phyloP scores from a whole-genome alignment of 2,797 vertebrate genomes.

The Simalia tracyae region DNA sequence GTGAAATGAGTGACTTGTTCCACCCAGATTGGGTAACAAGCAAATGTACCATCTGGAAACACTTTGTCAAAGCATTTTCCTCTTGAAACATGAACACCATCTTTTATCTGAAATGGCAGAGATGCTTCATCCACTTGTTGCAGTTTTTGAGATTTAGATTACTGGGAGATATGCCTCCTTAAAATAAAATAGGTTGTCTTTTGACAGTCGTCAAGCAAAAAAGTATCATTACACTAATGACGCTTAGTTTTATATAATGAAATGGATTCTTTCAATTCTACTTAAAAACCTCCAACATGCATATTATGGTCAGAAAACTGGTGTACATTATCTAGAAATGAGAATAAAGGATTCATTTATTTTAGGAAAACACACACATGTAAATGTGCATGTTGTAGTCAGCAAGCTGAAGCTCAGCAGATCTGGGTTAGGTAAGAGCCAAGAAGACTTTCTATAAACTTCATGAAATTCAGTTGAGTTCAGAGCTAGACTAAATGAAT shows the following conservation, averaged over 20 bases:
- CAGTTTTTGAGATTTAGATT: background rate
- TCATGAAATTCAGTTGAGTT: background rate
- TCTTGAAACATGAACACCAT: background rate
- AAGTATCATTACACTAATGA: background rate
- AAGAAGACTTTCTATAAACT: background rate
- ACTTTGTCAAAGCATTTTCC: background rate
- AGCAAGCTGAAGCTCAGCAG: background rate
- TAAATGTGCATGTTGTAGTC: background rate
- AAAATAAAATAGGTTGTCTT: background rate
- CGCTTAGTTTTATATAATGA: background rate
- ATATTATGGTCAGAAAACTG: background rate
- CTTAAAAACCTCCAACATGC: background rate
- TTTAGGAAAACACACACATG: background rate
- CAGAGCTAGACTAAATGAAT: background rate
- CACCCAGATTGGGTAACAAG: conserved; percentile 2
- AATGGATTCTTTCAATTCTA: background rate
- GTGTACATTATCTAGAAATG: background rate
- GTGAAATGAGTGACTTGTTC: background rate
- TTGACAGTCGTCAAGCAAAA: background rate
- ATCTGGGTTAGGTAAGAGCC: background rate
- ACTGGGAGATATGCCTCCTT: background rate
- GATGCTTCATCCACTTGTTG: background rate
- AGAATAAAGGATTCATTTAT: background rate
- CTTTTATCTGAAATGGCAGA: background rate
- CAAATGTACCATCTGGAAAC: background rate